Conservation (phyloP, 2,888 invertebrate species). For the Polymixis flavicincta region DNA sequence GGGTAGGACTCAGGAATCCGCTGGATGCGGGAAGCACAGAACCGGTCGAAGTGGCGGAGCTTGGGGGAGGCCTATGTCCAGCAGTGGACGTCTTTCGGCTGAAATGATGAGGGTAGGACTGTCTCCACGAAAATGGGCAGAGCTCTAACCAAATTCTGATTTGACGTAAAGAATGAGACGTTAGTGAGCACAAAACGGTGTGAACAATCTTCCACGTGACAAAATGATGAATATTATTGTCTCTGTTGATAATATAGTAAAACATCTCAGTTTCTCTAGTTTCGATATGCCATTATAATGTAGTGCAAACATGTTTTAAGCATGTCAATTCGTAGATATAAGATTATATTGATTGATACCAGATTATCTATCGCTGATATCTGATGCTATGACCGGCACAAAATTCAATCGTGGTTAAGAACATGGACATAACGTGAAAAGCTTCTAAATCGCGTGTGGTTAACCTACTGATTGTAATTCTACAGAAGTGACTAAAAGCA, state of each 20-base stretch:
- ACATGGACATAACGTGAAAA: constrained; percentile 5
- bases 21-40: no score
- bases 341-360: constrained; percentile 60
- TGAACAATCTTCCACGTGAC: background rate
- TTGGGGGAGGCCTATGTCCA: no score
- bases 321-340: constrained; percentile 38
- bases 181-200: background rate
- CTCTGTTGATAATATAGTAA: constrained; percentile 14
- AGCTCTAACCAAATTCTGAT: background rate
- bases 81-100: no score
- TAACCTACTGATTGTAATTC: background rate
- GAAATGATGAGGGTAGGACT: background rate
- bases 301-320: constrained; percentile 13
- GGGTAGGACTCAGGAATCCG: no score
- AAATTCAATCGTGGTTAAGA: constrained; percentile 14
- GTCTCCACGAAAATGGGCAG: no score
- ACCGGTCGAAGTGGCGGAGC: no score
- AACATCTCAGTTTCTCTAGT: background rate
- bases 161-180: background rate
- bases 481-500: background rate
- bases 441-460: background rate
- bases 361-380: constrained; percentile 58
- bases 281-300: constrained; percentile 13
- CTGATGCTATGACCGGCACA: background rate
- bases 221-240: background rate